Conservation (phyloP, 2,888 invertebrate species). For the Synergus itoensis region DNA sequence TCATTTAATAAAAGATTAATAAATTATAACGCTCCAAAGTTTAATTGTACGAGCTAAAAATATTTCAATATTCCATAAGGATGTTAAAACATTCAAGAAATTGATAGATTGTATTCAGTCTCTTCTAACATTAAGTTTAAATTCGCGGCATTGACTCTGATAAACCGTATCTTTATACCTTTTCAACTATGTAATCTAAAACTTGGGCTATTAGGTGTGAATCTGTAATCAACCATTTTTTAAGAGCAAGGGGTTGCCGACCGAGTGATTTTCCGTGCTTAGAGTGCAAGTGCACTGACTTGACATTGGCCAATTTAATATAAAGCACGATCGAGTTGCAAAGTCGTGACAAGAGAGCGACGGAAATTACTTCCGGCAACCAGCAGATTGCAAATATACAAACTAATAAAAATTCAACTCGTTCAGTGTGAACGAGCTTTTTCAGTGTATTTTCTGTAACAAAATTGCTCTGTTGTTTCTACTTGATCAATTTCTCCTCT, state of each 20-base stretch:
- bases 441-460: neutral
- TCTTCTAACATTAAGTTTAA: neutral
- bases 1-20: neutral
- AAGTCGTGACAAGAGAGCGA: conserved; percentile 25
- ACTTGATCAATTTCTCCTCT: too few relatives aligned
- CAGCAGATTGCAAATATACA: conserved; percentile 10
- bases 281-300: conserved; percentile 59
- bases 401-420: neutral
- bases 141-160: conserved; percentile 5
- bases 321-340: conserved; percentile 44
- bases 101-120: conserved; percentile 9
- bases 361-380: conserved; percentile 33
- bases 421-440: neutral
- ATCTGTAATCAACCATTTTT: neutral
- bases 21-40: neutral
- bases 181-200: conserved; percentile 8
- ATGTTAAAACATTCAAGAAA: neutral
- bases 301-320: conserved; percentile 67
- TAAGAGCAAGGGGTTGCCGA: conserved; percentile 24
- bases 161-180: neutral
- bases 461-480: neutral
- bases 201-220: neutral
- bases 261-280: conserved; percentile 8
- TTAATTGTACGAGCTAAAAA: too few relatives aligned
- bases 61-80: neutral